Base-by-base conservation (phyloP, 2,888 invertebrate genomes). In the Danaus chrysippus region DNA sequence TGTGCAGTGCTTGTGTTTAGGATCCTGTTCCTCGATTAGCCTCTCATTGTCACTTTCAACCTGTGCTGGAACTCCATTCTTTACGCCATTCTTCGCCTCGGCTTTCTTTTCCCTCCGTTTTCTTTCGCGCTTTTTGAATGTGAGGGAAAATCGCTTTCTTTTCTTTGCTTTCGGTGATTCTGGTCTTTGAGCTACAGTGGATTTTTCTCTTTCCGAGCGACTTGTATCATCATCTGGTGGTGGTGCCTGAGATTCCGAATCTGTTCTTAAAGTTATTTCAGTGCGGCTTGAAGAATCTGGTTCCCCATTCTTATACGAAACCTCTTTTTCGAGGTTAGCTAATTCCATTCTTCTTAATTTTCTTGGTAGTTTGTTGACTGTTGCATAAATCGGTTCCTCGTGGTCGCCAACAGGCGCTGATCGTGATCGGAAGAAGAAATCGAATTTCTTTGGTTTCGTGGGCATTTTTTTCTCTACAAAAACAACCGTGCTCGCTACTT, bases 331-430 rank as follows among this genome's bases (percentile, higher is more conserved):
- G 12, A 91, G 75, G 70, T 91, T 90, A 0, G 86, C 91, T 10
- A 91, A 73, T 67, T 91, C 90, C 84, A 91, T 86, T 63, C 87
- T 76, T 53, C 87, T 79, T 62, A 92, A 72, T 68, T 92, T 87
- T 71, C 91, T 91, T 8, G 91, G 91, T 42, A 91, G 71, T 75
- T 91, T 91, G 70, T 91, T 91, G 0, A 91, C 91, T 9, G 91
- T 91, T 0, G 91, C 91, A 67, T 91, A 91, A 63, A 91, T 90
- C 1, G 91, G 91, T 69, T 91, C 91, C 64, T 91, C 91, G 64
- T 82, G 81, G 46, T 91, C 87, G 10, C 91, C 91, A 0, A 91
- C 91, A 0, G 91, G 91, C 3, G 91, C 91, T n/a, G 91, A 91
- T 60, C 91, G 75, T 44, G 91, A 90, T 74, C 92, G 75, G 71